Evolutionary conservation across 2,797 vertebrate genomes (phyloP).

Genomic region (Sebastiscus tertius): DNA sequence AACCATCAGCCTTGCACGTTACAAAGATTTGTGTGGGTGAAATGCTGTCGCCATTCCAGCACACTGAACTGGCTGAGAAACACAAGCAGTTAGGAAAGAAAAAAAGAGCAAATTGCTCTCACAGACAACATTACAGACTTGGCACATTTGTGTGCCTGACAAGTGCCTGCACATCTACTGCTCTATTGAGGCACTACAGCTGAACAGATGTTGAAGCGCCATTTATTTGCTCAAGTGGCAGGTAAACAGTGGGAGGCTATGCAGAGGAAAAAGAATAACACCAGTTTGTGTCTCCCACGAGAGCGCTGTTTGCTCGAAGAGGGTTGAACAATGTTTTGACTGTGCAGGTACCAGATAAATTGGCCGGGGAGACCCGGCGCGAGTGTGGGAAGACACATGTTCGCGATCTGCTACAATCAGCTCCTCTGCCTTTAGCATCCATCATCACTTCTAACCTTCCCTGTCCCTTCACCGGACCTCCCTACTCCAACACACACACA

Average conservation of each 20-base stretch:
- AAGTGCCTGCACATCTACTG: constrained; percentile 43
- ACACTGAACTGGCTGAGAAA: constrained; percentile 16
- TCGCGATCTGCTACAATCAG: constrained; percentile 29
- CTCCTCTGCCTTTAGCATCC: constrained; percentile 14
- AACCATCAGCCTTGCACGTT: constrained; percentile 1
- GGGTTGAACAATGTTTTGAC: constrained; percentile 71
- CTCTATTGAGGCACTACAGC: constrained; percentile 43
- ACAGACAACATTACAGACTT: constrained; percentile 33
- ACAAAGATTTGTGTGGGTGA: constrained; percentile 23
- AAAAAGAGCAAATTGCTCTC: constrained; percentile 31
- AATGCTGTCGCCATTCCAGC: constrained; percentile 10
- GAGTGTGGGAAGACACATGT: constrained; percentile 64
- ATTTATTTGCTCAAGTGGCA: constrained; percentile 77
- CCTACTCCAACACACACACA: not conserved
- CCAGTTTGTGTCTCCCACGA: constrained; percentile 52
- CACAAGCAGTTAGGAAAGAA: constrained; percentile 9
- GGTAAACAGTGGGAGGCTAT: constrained; percentile 67
- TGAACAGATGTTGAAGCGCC: constrained; percentile 67
- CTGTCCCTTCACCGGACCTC: constrained; percentile 13
- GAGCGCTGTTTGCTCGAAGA: constrained; percentile 59
- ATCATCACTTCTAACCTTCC: constrained; percentile 18
- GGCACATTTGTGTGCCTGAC: constrained; percentile 46
- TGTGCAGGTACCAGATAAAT: constrained; percentile 69
- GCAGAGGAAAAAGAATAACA: constrained; percentile 61
- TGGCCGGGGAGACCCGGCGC: constrained; percentile 27